Evolutionary conservation across 2,888 invertebrate genomes (phyloP).

Genomic region (Clanis bilineata): DNA sequence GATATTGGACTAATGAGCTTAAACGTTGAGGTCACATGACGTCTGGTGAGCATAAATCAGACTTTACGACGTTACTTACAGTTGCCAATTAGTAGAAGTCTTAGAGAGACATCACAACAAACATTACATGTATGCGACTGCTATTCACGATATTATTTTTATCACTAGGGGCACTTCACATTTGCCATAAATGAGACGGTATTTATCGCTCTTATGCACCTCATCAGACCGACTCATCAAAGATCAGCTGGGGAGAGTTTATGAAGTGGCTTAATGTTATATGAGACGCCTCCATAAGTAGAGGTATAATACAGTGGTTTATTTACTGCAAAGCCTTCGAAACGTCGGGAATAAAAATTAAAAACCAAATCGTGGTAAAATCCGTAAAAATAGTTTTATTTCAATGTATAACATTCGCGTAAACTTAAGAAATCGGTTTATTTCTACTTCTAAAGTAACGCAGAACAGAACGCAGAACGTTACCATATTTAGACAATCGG

Average conservation of each 20-base stretch:
- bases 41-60: slow-evolving; percentile 29
- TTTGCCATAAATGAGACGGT: background rate
- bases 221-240: background rate
- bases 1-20: slow-evolving; percentile 71
- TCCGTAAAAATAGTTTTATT: too few relatives aligned
- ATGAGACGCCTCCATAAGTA: background rate
- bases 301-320: too few relatives aligned
- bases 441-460: too few relatives aligned
- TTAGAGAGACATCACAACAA: background rate
- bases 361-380: too few relatives aligned
- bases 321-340: too few relatives aligned
- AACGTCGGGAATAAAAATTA: too few relatives aligned
- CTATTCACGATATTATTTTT: background rate
- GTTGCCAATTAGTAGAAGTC: background rate
- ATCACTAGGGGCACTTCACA: background rate
- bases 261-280: too few relatives aligned
- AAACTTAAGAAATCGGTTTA: too few relatives aligned
- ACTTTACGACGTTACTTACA: background rate
- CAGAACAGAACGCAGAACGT: too few relatives aligned
- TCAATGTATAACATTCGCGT: too few relatives aligned
- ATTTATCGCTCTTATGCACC: background rate
- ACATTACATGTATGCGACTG: background rate
- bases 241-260: background rate
- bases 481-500: too few relatives aligned
- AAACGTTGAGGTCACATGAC: slow-evolving; percentile 50